A percentile compares a stretch with the other conserved stretches of the same genome.
Conservation (phyloP, 2,888 invertebrate species). For the Hypomecis atomaria region DNA sequence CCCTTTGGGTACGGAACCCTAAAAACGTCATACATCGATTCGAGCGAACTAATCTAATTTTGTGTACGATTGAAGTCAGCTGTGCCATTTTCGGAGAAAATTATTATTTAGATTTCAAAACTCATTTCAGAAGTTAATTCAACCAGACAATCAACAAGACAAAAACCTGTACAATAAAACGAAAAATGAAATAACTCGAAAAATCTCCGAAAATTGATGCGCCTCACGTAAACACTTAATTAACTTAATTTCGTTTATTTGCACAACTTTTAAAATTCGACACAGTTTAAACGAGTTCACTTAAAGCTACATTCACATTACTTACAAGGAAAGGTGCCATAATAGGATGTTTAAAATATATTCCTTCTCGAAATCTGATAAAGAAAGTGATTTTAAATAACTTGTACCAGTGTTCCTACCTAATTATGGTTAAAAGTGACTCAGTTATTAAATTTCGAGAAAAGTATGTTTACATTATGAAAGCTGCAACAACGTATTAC, state of each 20-base stretch:
- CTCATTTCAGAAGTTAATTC: too few relatives aligned
- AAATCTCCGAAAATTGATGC: constrained; percentile 25
- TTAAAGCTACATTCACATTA: constrained; percentile 40
- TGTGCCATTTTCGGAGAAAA: too few relatives aligned
- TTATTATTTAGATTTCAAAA: too few relatives aligned
- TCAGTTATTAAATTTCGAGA: constrained; percentile 4
- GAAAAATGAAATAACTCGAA: constrained; percentile 11
- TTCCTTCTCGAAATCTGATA: constrained; percentile 18
- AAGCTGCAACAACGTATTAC: too few relatives aligned
- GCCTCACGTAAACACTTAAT: constrained; percentile 40
- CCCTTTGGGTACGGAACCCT: too few relatives aligned
- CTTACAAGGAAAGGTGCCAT: constrained; percentile 17
- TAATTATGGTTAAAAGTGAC: background rate
- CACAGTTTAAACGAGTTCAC: constrained; percentile 41
- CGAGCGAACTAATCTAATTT: too few relatives aligned
- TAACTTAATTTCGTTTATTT: constrained; percentile 34
- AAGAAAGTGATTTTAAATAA: constrained; percentile 26
- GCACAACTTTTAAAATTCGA: constrained; percentile 36
- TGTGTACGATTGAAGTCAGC: too few relatives aligned
- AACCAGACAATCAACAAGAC: background rate
- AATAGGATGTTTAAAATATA: constrained; percentile 15
- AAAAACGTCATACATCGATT: too few relatives aligned
- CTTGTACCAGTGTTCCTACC: background rate
- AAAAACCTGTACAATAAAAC: background rate
- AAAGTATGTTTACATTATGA: background rate